phyloP scores from a whole-genome alignment of 1,140 invertebrate genomes.

The Aricia agestis region DNA sequence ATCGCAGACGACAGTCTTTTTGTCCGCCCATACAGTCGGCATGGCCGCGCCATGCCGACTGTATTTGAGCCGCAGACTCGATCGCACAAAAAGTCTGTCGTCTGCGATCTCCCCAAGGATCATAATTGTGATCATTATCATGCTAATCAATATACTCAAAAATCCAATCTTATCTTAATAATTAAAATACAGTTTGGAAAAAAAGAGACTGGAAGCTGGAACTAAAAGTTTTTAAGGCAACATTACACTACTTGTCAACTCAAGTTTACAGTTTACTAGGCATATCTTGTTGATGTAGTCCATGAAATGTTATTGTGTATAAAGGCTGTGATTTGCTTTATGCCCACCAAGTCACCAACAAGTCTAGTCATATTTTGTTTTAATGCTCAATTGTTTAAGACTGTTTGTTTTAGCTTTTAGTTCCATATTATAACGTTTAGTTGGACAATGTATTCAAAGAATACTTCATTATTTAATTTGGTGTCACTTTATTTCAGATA shows the following conservation, averaged over 20 bases:
- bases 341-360: slow-evolving; percentile 47
- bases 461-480: not conserved
- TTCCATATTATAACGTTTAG: too few species aligned
- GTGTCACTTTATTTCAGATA: not conserved
- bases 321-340: slow-evolving; percentile 70
- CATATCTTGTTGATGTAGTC: not conserved
- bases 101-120: too few species aligned
- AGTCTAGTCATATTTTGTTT: slow-evolving; percentile 35
- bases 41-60: too few species aligned
- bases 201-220: too few species aligned
- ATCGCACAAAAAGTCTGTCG: too few species aligned
- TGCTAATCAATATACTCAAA: not conserved
- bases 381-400: not conserved
- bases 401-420: not conserved
- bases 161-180: not conserved
- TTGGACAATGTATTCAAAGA: too few species aligned
- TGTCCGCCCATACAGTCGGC: too few species aligned
- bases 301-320: slow-evolving; percentile 42
- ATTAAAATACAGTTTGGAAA: not conserved
- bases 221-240: too few species aligned
- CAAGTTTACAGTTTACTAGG: not conserved
- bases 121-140: too few species aligned
- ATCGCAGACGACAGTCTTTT: too few species aligned
- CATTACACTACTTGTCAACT: too few species aligned
- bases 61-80: too few species aligned